Evolutionary conservation across 2,888 invertebrate species (phyloP).

Genomic region (Sarcophaga caerulescens): DNA sequence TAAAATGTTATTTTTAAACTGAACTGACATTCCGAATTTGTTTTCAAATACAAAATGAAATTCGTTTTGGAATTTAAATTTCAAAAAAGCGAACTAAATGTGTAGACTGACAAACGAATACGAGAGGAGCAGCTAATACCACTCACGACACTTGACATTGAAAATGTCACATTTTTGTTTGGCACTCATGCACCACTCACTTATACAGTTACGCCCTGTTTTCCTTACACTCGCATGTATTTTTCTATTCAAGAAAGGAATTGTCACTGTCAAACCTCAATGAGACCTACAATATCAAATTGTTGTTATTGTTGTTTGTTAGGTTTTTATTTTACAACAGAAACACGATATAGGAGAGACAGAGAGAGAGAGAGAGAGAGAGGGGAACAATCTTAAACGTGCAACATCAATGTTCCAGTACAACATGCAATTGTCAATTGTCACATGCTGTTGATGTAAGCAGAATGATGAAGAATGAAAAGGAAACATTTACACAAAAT

Average conservation of each 20-base stretch:
- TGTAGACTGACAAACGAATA: neutral
- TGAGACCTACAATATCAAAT: slow-evolving; percentile 15
- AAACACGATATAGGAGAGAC: neutral
- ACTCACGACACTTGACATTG: slow-evolving; percentile 59
- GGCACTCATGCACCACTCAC: neutral
- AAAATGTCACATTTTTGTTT: slow-evolving; percentile 54
- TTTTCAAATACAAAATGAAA: neutral
- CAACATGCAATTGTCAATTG: slow-evolving; percentile 63
- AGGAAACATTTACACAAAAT: slow-evolving; percentile 28
- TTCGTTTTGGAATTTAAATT: slow-evolving; percentile 4
- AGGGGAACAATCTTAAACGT: neutral
- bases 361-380: neutral
- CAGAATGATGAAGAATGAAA: slow-evolving; percentile 37
- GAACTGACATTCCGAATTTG: slow-evolving; percentile 12
- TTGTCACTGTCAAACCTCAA: slow-evolving; percentile 59
- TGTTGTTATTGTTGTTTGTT: neutral
- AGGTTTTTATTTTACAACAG: neutral
- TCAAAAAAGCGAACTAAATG: neutral
- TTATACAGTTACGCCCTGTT: neutral
- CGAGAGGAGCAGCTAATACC: slow-evolving; percentile 20
- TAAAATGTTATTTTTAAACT: neutral
- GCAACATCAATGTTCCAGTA: neutral
- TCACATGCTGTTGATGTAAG: slow-evolving; percentile 36
- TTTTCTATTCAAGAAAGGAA: slow-evolving; percentile 11
- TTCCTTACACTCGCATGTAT: no score